Conservation (phyloP, 2,888 invertebrate species). For the Sinohyriopsis cumingii region DNA sequence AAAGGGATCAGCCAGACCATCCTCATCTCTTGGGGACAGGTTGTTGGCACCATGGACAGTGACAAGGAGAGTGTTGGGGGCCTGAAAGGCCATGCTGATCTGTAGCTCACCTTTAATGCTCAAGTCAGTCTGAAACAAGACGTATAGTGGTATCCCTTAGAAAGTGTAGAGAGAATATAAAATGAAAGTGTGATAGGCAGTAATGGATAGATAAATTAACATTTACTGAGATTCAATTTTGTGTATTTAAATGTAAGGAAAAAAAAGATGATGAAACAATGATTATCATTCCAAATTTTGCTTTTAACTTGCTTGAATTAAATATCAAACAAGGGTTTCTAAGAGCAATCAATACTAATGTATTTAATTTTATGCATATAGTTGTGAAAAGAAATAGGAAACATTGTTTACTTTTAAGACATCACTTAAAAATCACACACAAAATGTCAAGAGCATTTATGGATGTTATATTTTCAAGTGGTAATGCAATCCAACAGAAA, state of each 20-base stretch:
- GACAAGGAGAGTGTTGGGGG: slow-evolving; percentile 51
- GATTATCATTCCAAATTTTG: too few relatives aligned
- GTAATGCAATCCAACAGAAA: too few relatives aligned
- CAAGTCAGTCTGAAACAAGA: slow-evolving; percentile 59
- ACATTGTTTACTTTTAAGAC: too few relatives aligned
- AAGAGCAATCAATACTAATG: too few relatives aligned
- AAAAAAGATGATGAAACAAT: too few relatives aligned
- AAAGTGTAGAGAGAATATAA: not conserved
- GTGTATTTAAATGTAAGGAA: not conserved
- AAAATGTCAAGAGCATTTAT: too few relatives aligned
- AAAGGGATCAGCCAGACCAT: slow-evolving; percentile 53
- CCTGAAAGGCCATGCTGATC: slow-evolving; percentile 53
- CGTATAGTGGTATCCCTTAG: not conserved
- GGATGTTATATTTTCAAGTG: too few relatives aligned
- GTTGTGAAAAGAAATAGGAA: too few relatives aligned
- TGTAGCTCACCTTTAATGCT: slow-evolving; percentile 61
- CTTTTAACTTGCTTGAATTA: too few relatives aligned
- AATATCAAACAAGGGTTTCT: too few relatives aligned
- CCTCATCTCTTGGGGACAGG: slow-evolving; percentile 49
- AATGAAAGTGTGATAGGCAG: not conserved
- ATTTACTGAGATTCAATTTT: not conserved
- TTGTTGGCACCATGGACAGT: slow-evolving; percentile 55
- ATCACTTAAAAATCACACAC: too few relatives aligned
- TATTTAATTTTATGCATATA: too few relatives aligned
- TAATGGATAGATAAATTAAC: not conserved